Base-by-base conservation (phyloP, 1,140 invertebrate species). In the Wiebesia pumilae region DNA sequence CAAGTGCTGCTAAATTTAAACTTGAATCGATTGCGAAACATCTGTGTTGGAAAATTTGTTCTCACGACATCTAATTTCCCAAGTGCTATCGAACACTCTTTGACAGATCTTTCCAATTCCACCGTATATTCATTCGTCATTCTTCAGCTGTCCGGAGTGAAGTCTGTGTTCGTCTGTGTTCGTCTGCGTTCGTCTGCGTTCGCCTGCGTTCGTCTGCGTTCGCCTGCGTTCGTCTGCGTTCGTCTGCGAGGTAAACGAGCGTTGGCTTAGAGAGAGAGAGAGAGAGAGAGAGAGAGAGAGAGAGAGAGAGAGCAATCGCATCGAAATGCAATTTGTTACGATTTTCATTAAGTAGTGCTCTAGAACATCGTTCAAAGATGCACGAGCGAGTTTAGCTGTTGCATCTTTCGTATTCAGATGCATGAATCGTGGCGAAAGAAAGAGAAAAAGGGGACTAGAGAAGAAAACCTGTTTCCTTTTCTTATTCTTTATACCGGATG, bases 311-410 rank as follows among this genome's bases (percentile, higher is more conserved):
- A 79, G 51, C 33, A 79, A 79, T 79, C 40, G 51, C 75, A 73
- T 79, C 54, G 58, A 51, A 51, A 67, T 30, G 62, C n/a, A 78
- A 84, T 84, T 84, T 84, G 75, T 78, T 84, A 67, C 58, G 19
- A 33, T 84, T 84, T 84, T 84, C 83, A 67, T 84, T 79, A 84
- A 67, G 38, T 84, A 84, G n/a, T 75, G 40, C 21, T 51, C 38
- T 16, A 35, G 38, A 79, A 84, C 75, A 79, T 84, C 43, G 54
- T 65, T 19, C 16, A 27, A n/a, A 62, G 83, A 84, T 7, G 77
- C 30, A 47, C 27, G 33, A 21, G n/a, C 54, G 81, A 4, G 14
- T 47, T 82, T 69, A 10, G 19, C 35, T 43, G 35, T 62, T 54
- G 24, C 24, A n/a, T 83, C 69, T 83, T 27, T 77, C n/a, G n/a